A percentile compares a stretch with the other conserved stretches of the same genome.
phyloP scores from a whole-genome alignment of 2,113 vertebrate genomes.

The Heterotilapia buettikoferi region DNA sequence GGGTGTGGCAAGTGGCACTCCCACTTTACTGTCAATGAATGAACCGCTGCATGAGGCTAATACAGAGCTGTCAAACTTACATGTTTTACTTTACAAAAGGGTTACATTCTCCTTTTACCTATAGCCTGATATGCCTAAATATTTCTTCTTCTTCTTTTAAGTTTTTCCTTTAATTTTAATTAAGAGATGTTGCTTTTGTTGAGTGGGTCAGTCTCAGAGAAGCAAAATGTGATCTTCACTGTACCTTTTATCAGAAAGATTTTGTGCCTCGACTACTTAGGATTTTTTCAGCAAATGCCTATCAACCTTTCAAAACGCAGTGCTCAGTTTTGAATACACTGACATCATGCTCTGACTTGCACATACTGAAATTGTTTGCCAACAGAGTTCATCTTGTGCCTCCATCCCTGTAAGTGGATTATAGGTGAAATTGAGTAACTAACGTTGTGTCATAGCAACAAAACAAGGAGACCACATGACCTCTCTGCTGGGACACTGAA shows the following conservation, averaged over 20 bases:
- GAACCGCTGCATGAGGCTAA: not conserved
- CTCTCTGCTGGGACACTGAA: not conserved
- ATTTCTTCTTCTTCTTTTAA: not conserved
- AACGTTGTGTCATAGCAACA: slow-evolving; percentile 46
- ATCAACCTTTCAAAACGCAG: not conserved
- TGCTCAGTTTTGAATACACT: not conserved
- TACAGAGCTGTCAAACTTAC: not conserved
- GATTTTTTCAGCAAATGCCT: not conserved
- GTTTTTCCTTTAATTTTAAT: not conserved
- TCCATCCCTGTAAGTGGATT: slow-evolving; percentile 40
- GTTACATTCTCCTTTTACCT: not conserved
- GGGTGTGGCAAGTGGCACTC: slow-evolving; percentile 61
- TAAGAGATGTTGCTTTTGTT: not conserved
- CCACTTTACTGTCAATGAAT: slow-evolving; percentile 56
- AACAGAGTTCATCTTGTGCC: slow-evolving; percentile 34
- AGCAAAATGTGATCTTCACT: not conserved
- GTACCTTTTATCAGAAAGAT: not conserved
- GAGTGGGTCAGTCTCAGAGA: not conserved
- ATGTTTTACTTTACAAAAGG: not conserved
- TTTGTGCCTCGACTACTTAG: not conserved
- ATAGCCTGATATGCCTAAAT: not conserved
- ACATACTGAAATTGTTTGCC: not conserved
- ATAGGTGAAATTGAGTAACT: slow-evolving; percentile 50
- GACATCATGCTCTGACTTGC: not conserved
- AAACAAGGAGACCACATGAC: slow-evolving; percentile 43